A percentile compares a stretch with the other conserved stretches of the same genome.
phyloP scores from a whole-genome alignment of 35 echinoderm and acorn worm species.

The Ophiothrix spiculata region DNA sequence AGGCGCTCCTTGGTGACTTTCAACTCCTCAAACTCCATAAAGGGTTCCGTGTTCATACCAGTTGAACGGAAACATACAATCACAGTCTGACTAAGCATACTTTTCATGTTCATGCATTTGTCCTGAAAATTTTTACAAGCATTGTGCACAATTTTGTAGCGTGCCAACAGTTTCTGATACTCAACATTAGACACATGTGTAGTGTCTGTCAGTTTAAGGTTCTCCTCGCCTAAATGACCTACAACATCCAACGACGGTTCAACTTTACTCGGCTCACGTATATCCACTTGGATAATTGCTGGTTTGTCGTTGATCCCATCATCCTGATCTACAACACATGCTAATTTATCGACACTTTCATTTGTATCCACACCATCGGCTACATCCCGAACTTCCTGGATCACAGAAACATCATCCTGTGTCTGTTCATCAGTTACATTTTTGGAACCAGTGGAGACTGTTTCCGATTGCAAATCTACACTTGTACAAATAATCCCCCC shows the following conservation, averaged over 20 bases:
- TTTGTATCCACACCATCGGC: not conserved
- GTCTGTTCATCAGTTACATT: too few relatives aligned
- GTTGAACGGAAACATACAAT: not conserved
- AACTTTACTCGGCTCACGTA: not conserved
- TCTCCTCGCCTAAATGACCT: not conserved
- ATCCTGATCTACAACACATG: not conserved
- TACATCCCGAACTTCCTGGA: too few relatives aligned
- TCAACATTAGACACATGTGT: not conserved
- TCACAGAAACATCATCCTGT: too few relatives aligned
- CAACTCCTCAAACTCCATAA: slow-evolving; percentile 2
- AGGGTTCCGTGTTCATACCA: slow-evolving; percentile 12
- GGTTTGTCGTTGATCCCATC: not conserved
- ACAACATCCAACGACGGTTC: too few relatives aligned
- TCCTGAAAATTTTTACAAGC: slow-evolving; percentile 12
- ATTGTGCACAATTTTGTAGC: slow-evolving; percentile 24
- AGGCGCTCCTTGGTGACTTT: not conserved
- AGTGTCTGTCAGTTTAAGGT: not conserved
- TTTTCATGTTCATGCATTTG: not conserved
- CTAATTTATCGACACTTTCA: not conserved
- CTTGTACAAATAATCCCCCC: too few relatives aligned
- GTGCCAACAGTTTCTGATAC: slow-evolving; percentile 3
- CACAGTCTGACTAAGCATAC: not conserved
- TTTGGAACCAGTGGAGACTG: too few relatives aligned
- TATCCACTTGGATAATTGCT: not conserved
- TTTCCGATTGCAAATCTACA: too few relatives aligned